phyloP scores from a whole-genome alignment of 2,113 vertebrate genomes.

The Chauna torquata region DNA sequence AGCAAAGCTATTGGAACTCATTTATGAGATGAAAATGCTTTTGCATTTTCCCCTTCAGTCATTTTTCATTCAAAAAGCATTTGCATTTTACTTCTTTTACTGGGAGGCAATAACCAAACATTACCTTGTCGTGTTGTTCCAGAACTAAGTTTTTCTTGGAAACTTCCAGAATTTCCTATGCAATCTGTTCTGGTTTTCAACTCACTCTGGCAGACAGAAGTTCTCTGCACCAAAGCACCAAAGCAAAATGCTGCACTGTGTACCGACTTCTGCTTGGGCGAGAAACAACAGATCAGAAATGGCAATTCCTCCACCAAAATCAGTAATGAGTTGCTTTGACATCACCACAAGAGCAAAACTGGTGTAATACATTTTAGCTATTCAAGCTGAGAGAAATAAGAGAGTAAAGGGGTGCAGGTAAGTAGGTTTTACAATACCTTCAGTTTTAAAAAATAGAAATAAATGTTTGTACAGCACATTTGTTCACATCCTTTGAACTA shows the following conservation, averaged over 20 bases:
- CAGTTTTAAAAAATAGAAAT: not conserved
- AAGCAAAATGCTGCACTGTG: not conserved
- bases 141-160: not conserved
- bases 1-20: not conserved
- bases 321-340: not conserved
- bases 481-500: not conserved
- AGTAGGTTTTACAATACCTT: not conserved
- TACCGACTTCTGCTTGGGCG: not conserved
- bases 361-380: not conserved
- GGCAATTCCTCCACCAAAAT: not conserved
- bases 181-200: not conserved
- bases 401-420: not conserved
- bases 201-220: not conserved
- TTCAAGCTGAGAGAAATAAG: not conserved
- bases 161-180: not conserved
- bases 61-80: not conserved
- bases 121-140: not conserved
- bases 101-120: not conserved
- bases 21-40: not conserved
- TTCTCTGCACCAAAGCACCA: not conserved
- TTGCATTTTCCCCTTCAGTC: not conserved
- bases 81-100: not conserved
- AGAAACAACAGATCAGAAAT: not conserved
- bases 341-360: not conserved
- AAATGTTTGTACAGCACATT: not conserved